These are phyloP conservation scores for Botia almorhae DNA, from an alignment of 2,797 vertebrate species.

Conservation along the genomic window DNA sequence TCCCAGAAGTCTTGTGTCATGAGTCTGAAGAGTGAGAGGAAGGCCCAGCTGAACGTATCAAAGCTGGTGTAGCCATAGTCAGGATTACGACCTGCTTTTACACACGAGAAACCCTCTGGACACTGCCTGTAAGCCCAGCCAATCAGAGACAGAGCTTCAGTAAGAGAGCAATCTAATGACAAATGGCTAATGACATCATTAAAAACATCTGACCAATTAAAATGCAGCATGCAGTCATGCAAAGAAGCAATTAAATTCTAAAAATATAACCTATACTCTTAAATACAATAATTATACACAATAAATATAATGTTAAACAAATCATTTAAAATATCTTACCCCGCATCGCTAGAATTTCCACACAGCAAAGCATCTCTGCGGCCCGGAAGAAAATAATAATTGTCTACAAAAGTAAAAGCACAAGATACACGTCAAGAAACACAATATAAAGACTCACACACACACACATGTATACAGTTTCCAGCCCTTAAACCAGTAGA, in stretches of 20 bases:
- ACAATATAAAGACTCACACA: neutral
- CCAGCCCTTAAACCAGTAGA: neutral
- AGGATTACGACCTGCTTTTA: conserved; percentile 93
- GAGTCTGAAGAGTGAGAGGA: conserved; percentile 95
- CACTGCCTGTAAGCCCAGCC: conserved; percentile 83
- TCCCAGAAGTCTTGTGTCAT: conserved; percentile 99
- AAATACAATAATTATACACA: too few relatives aligned
- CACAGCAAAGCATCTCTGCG: conserved; percentile 92
- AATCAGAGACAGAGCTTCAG: too few relatives aligned
- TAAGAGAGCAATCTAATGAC: neutral
- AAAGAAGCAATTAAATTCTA: neutral
- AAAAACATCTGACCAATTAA: neutral
- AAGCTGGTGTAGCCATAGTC: conserved; percentile 98
- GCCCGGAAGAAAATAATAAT: conserved; percentile 91
- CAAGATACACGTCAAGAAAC: neutral
- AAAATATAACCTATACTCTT: neutral
- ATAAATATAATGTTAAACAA: conserved; percentile 46
- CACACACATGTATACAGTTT: conserved; percentile 12
- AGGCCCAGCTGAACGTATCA: conserved; percentile 97
- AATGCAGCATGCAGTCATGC: neutral
- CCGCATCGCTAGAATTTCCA: conserved; percentile 92
- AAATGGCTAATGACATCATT: neutral
- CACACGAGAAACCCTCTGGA: conserved; percentile 89
- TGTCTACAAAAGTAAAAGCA: conserved; percentile 74
- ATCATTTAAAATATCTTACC: conserved; percentile 79